These are phyloP conservation scores for Ctenomys sociabilis DNA, from an alignment of 2,113 vertebrate genomes.

Conservation along the genomic window DNA sequence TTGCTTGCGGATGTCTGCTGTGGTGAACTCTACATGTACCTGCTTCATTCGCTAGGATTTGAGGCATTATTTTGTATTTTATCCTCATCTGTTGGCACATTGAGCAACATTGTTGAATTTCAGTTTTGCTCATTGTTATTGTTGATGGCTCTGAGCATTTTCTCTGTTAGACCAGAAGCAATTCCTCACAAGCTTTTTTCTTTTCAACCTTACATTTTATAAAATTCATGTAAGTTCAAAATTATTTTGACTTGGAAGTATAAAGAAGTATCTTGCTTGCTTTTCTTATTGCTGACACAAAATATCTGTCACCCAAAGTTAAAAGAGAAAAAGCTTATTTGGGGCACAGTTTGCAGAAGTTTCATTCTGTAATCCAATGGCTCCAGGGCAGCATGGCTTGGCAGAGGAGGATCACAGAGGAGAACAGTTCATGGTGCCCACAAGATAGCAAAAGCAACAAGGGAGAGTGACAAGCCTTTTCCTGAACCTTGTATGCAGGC, in stretches of 20 bases:
- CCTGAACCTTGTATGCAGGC: not conserved
- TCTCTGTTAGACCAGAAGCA: not conserved
- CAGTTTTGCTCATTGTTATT: not conserved
- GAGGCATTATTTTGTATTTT: not conserved
- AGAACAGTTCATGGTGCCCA: not conserved
- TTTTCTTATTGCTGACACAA: not conserved
- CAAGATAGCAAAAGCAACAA: not conserved
- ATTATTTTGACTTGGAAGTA: not conserved
- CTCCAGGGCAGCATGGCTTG: not conserved
- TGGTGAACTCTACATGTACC: not conserved
- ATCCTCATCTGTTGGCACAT: not conserved
- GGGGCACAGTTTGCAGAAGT: not conserved
- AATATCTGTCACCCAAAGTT: not conserved
- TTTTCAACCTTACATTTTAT: constrained; percentile 1
- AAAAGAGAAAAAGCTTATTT: not conserved
- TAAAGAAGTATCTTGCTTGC: not conserved
- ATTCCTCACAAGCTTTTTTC: not conserved
- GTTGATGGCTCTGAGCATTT: not conserved
- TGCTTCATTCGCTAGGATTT: not conserved
- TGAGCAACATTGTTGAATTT: not conserved
- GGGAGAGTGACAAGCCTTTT: not conserved
- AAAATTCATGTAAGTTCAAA: not conserved
- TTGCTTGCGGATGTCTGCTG: not conserved
- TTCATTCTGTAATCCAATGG: not conserved
- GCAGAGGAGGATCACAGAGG: not conserved